Evolutionary conservation across 2,113 vertebrate genomes (phyloP).

Genomic region (Athene cunicularia): DNA sequence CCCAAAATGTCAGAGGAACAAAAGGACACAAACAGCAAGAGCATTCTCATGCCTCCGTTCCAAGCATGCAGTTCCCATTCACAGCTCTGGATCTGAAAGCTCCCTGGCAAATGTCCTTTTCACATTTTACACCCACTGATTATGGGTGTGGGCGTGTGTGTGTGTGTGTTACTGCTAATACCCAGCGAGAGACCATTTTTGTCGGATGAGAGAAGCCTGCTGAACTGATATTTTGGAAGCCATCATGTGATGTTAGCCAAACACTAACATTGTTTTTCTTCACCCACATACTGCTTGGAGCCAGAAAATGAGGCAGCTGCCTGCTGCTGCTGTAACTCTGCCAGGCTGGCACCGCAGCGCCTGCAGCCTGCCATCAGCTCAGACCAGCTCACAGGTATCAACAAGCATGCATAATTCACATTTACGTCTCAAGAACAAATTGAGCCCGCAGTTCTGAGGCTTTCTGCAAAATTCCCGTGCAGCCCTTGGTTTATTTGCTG

Average conservation of each 20-base stretch:
- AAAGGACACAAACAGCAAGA: conserved; percentile 42
- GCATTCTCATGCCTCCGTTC: conserved; percentile 23
- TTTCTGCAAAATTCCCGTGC: background rate
- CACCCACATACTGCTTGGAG: background rate
- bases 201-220: conserved; percentile 23
- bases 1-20: conserved; percentile 50
- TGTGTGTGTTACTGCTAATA: background rate
- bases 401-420: background rate
- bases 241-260: background rate
- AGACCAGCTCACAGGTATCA: background rate
- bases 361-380: background rate
- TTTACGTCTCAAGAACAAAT: conserved; percentile 6
- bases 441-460: background rate
- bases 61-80: conserved; percentile 45
- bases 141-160: background rate
- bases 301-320: conserved; percentile 16
- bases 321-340: background rate
- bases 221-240: conserved; percentile 38
- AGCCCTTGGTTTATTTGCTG: background rate
- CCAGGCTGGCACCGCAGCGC: background rate
- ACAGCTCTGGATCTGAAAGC: conserved; percentile 37
- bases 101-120: conserved; percentile 38
- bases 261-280: conserved; percentile 34
- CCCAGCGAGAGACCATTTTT: conserved; percentile 19
- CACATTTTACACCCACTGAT: conserved; percentile 43